Percentiles rank a stretch among this genome's conserved stretches.
phyloP scores from a whole-genome alignment of 2,888 invertebrate genomes.

The Cyclophora albipunctata region DNA sequence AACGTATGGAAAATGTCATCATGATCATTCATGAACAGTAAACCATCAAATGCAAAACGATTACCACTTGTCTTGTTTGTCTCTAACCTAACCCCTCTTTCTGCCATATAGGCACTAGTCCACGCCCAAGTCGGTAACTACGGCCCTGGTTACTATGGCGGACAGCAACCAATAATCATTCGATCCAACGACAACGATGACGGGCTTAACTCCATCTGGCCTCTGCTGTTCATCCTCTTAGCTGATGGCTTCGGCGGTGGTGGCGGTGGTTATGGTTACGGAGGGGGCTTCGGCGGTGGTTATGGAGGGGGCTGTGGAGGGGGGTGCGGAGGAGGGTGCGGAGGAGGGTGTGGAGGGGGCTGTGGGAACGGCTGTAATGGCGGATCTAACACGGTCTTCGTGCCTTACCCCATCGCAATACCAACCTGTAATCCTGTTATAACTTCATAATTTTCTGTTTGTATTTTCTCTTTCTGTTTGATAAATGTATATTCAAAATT shows the following conservation, averaged over 20 bases:
- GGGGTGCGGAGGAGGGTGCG: constrained; percentile 4
- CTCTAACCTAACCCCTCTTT: no score
- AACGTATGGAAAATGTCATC: no score
- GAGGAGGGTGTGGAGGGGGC: constrained; percentile 9
- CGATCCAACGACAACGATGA: constrained; percentile 31
- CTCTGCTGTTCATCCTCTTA: constrained; percentile 39
- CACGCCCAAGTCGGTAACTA: constrained; percentile 30
- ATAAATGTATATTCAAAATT: no score
- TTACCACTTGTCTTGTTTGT: no score
- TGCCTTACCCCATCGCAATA: constrained; percentile 41
- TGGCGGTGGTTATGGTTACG: no score
- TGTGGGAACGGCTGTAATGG: constrained; percentile 15
- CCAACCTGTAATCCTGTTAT: constrained; percentile 31
- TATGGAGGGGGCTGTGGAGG: constrained; percentile 11
- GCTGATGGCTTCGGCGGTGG: constrained; percentile 21
- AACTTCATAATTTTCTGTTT: constrained; percentile 4
- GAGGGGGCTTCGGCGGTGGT: constrained; percentile 1
- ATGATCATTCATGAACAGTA: no score
- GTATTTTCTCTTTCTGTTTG: no score
- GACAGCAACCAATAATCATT: constrained; percentile 36
- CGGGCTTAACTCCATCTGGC: constrained; percentile 30
- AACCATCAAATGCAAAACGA: no score
- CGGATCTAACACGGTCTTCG: constrained; percentile 27
- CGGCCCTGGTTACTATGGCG: constrained; percentile 22
- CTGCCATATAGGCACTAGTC: constrained; percentile 27